These are phyloP conservation scores for Drosophila borborema DNA, from an alignment of 2,888 invertebrate species.

Conservation along the genomic window DNA sequence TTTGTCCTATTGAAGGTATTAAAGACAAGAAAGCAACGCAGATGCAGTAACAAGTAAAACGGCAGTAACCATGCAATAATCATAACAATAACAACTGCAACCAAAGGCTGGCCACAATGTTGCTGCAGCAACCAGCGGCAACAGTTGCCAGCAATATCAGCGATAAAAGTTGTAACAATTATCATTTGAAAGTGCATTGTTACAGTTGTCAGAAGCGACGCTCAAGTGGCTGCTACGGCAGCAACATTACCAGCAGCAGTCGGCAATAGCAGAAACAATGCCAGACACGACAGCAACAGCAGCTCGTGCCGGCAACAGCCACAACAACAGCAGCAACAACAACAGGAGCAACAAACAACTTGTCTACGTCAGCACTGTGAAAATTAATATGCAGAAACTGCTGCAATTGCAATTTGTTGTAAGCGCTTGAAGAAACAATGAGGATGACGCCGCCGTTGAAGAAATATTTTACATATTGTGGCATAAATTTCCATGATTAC, in stretches of 20 bases:
- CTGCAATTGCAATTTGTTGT: conserved; percentile 76
- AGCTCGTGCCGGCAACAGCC: conserved; percentile 58
- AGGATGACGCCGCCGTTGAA: conserved; percentile 48
- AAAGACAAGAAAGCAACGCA: conserved; percentile 56
- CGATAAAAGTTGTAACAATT: conserved; percentile 80
- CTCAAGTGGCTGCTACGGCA: conserved; percentile 58
- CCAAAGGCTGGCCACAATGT: conserved; percentile 42
- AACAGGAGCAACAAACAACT: conserved; percentile 31
- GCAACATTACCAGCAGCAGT: conserved; percentile 11
- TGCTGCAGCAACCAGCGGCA: conserved; percentile 48
- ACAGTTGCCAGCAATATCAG: conserved; percentile 73
- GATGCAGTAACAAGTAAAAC: conserved; percentile 74
- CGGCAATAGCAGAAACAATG: conserved; percentile 8
- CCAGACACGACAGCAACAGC: conserved; percentile 36
- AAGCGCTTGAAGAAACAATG: conserved; percentile 70
- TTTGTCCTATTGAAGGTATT: conserved; percentile 31
- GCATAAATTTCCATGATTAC: conserved; percentile 74
- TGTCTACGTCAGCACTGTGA: conserved; percentile 49
- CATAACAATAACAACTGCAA: conserved; percentile 65
- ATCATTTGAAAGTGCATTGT: conserved; percentile 81
- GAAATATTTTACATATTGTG: conserved; percentile 71
- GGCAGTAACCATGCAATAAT: conserved; percentile 78
- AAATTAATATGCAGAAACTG: conserved; percentile 78
- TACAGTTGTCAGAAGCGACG: conserved; percentile 69
- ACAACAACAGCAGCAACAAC: conserved; percentile 20